phyloP scores from a whole-genome alignment of 2,113 vertebrate species.

The Atlantisia rogersi region DNA sequence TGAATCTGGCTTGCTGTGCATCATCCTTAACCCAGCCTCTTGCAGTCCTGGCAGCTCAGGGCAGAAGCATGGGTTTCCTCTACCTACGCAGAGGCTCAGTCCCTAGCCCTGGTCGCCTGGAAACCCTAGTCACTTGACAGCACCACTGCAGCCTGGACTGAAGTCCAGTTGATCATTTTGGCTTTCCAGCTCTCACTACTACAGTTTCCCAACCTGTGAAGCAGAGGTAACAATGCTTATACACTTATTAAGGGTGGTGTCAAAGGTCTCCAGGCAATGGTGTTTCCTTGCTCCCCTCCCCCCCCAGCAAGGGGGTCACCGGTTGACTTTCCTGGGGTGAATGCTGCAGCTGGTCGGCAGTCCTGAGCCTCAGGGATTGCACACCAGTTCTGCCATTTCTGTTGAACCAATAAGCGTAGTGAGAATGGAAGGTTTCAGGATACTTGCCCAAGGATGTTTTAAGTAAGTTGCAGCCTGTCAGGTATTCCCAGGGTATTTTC shows the following conservation, averaged over 20 bases:
- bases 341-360: neutral
- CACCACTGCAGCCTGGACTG: neutral
- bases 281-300: neutral
- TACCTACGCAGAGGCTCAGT: neutral
- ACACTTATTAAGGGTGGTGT: neutral
- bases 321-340: neutral
- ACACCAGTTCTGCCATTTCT: neutral
- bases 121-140: neutral
- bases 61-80: neutral
- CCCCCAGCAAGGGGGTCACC: no score
- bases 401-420: fast-evolving
- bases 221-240: neutral
- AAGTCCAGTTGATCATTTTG: neutral
- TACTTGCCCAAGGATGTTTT: neutral
- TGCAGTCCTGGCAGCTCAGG: neutral
- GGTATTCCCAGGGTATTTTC: neutral
- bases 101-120: neutral
- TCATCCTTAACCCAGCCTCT: neutral
- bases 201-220: neutral
- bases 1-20: neutral
- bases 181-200: neutral
- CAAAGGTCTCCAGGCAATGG: neutral
- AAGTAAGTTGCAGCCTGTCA: neutral
- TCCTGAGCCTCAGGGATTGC: neutral
- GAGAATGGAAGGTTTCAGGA: neutral